A percentile compares a stretch with the other conserved stretches of the same genome.
Evolutionary conservation across 2,113 vertebrate species (phyloP).

Genomic region (Burhinus oedicnemus): DNA sequence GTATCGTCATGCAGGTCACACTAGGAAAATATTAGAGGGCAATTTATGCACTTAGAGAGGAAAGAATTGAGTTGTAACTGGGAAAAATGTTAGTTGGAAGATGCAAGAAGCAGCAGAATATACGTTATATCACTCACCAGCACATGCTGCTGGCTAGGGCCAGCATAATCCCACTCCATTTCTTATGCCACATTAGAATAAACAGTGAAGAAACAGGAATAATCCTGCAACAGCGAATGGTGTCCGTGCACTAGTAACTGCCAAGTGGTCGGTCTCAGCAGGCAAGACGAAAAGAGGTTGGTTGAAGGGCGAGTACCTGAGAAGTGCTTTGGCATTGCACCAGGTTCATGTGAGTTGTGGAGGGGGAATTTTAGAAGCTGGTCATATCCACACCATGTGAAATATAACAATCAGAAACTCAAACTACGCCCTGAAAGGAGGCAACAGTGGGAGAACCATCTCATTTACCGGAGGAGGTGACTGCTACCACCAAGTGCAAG

Average conservation of each 20-base stretch:
- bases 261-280: not conserved
- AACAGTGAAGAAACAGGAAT: not conserved
- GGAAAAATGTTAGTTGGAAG: not conserved
- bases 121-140: not conserved
- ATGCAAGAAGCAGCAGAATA: not conserved
- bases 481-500: not conserved
- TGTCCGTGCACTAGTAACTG: not conserved
- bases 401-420: not conserved
- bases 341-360: accelerated
- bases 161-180: not conserved
- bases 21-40: not conserved
- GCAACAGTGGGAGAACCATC: not conserved
- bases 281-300: not conserved
- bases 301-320: not conserved
- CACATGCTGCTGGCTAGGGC: not conserved
- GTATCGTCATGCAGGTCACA: not conserved
- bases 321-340: not conserved
- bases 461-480: not conserved
- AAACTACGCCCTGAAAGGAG: not conserved
- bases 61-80: not conserved
- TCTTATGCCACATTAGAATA: not conserved
- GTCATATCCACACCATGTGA: not conserved
- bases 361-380: not conserved
- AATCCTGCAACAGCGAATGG: not conserved
- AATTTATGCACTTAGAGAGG: not conserved